Base-by-base conservation (phyloP, 2,797 vertebrate species). In the Protosalanx chinensis region DNA sequence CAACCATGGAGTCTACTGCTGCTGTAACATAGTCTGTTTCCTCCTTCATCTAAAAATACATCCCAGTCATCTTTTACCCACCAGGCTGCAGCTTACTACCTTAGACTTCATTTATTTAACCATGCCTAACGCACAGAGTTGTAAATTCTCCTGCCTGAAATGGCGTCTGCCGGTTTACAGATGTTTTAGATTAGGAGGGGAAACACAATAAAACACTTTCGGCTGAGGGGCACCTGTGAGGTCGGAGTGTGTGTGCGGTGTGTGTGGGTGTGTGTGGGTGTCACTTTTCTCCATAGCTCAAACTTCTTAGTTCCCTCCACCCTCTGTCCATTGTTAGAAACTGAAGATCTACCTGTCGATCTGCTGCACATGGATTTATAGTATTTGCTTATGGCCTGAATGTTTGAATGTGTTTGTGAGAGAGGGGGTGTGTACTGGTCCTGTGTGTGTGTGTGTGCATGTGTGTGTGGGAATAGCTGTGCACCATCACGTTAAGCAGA, bases 201-300 rank as follows among this genome's bases (percentile, higher is more conserved):
- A 58, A 85, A 64, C 74, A 84, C 79, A 85, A 76, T 75, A 74
- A 77, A 84, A 83, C 75, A 73, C 75, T 70, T 78, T 49, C 37
- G 72, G 53, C 67, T 66, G 61, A 75, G 63, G 71, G 64, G 68
- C 59, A 32, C 72, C 51, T 72, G 59, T 64, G 56, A 37, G 20
- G 46, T 63, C 33, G 18, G 33, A 3, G 68, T 57, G 33, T 57
- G 59, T 51, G 68, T 67, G 68, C n/a, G 65, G 56, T 72, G 67
- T 30, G 32, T 59, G 59, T 67, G 68, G 18, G 59, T 35, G 57
- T 41, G 64, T 64, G 57, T 63, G 35, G 5, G 30, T 51, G 60
- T 46, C 20, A 61, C 69, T 5, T 16, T 5, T 4, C 4, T 56
- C 51, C 15, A 46, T 46, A 46, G 2, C 41, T 46, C 41, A 13